These are phyloP conservation scores for Amphipoea oculea DNA, from an alignment of 2,888 invertebrate species.

Conservation along the genomic window DNA sequence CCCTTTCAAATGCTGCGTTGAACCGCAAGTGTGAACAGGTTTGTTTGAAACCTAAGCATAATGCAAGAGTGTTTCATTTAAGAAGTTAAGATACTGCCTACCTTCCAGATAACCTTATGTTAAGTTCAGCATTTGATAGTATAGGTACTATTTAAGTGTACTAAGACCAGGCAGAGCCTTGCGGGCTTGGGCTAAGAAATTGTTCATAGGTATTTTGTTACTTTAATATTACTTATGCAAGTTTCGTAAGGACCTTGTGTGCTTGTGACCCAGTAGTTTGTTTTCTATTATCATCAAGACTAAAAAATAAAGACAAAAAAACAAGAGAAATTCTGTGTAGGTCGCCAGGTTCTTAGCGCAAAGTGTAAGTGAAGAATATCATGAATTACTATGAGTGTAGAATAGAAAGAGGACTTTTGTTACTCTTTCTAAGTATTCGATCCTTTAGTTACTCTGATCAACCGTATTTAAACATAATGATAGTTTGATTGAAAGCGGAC, in stretches of 20 bases:
- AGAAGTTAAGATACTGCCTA: not conserved
- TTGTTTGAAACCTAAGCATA: slow-evolving; percentile 20
- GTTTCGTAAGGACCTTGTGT: no score
- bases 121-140: not conserved
- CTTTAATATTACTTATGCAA: not conserved
- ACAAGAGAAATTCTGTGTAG: not conserved
- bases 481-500: not conserved
- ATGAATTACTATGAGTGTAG: not conserved
- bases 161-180: not conserved
- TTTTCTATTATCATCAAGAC: not conserved
- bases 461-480: not conserved
- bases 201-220: not conserved
- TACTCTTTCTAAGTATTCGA: not conserved
- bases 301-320: not conserved
- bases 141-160: no score
- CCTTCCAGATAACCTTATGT: not conserved
- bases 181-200: not conserved
- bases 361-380: not conserved
- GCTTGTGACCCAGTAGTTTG: not conserved
- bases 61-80: not conserved
- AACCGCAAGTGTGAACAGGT: slow-evolving; percentile 37
- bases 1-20: slow-evolving; percentile 62
- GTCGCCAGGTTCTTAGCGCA: not conserved
- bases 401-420: not conserved
- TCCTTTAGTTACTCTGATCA: not conserved